A percentile compares a stretch with the other conserved stretches of the same genome.
phyloP scores from a whole-genome alignment of 2,113 vertebrate genomes.

The Pelmatolapia mariae region DNA sequence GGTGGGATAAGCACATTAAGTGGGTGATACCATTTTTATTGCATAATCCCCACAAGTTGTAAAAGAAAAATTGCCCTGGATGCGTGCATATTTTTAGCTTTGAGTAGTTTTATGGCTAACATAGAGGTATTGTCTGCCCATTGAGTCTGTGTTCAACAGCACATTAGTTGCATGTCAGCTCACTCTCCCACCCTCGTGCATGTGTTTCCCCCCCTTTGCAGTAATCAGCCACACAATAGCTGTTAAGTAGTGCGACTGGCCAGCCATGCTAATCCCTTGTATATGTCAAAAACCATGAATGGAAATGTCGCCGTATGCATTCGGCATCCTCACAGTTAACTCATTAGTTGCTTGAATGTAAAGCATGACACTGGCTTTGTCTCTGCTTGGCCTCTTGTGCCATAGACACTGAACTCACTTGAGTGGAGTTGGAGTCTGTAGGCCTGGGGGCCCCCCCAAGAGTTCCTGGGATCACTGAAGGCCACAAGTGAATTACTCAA shows the following conservation, averaged over 20 bases:
- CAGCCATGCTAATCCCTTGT: slow-evolving; percentile 59
- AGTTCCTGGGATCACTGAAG: slow-evolving; percentile 59
- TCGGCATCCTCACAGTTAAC: slow-evolving; percentile 53
- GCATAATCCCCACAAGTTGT: not conserved
- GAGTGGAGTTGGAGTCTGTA: slow-evolving; percentile 37
- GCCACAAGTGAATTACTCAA: slow-evolving; percentile 69
- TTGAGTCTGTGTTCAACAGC: slow-evolving; percentile 9
- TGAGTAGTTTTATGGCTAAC: not conserved
- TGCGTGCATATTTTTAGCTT: not conserved
- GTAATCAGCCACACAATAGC: slow-evolving; percentile 48
- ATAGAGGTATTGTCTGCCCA: not conserved
- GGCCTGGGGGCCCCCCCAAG: not conserved
- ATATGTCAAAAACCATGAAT: slow-evolving; percentile 45
- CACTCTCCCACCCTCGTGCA: slow-evolving; percentile 25
- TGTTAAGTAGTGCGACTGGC: slow-evolving; percentile 41
- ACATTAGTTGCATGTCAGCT: slow-evolving; percentile 33
- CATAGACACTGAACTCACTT: slow-evolving; percentile 56
- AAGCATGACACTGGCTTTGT: slow-evolving; percentile 61
- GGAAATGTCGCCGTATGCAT: slow-evolving; percentile 27
- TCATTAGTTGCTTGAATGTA: slow-evolving; percentile 61
- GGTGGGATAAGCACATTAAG: not conserved
- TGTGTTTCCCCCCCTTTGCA: slow-evolving; percentile 11
- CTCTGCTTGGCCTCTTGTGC: slow-evolving; percentile 49
- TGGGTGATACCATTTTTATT: not conserved
- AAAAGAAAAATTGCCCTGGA: not conserved